Percentiles rank a stretch among this genome's conserved stretches.
Evolutionary conservation across 2,888 invertebrate genomes (phyloP).

Genomic region (Standfussiana lucernea): DNA sequence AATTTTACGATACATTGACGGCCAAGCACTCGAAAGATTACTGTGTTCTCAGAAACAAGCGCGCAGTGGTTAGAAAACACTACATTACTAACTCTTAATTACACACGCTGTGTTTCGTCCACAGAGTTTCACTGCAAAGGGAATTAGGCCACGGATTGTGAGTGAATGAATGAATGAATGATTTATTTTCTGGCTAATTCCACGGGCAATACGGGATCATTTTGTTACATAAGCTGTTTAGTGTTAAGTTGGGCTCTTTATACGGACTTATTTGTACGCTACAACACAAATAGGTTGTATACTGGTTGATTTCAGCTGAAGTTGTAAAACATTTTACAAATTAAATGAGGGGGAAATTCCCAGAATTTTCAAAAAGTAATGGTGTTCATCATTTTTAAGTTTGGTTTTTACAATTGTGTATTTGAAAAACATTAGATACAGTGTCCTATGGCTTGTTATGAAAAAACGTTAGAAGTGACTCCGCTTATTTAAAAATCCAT

Average conservation of each 20-base stretch:
- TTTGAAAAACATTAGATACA: background rate
- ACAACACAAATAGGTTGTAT: background rate
- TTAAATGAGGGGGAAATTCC: background rate
- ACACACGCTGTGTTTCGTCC: slow-evolving; percentile 63
- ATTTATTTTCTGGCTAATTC: slow-evolving; percentile 65
- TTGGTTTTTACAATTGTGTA: background rate
- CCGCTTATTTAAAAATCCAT: background rate
- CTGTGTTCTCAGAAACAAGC: slow-evolving; percentile 38
- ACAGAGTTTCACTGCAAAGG: slow-evolving; percentile 53
- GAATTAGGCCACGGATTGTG: slow-evolving; percentile 65
- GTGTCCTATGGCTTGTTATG: background rate
- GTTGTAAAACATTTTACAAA: background rate
- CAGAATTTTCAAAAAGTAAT: too few relatives aligned
- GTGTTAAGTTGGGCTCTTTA: slow-evolving; percentile 43
- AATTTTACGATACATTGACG: slow-evolving; percentile 48
- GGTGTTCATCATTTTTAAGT: background rate
- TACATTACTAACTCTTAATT: slow-evolving; percentile 68
- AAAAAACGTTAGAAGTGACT: background rate
- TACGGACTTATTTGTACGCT: slow-evolving; percentile 17
- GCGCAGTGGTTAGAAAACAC: slow-evolving; percentile 60
- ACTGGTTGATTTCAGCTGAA: slow-evolving; percentile 1
- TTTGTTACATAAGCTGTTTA: slow-evolving; percentile 51
- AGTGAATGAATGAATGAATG: slow-evolving; percentile 67
- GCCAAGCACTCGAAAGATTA: slow-evolving; percentile 58
- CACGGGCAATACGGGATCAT: slow-evolving; percentile 50